Conservation (phyloP, 64 coral and sea anemone genomes). For the Porites lutea region DNA sequence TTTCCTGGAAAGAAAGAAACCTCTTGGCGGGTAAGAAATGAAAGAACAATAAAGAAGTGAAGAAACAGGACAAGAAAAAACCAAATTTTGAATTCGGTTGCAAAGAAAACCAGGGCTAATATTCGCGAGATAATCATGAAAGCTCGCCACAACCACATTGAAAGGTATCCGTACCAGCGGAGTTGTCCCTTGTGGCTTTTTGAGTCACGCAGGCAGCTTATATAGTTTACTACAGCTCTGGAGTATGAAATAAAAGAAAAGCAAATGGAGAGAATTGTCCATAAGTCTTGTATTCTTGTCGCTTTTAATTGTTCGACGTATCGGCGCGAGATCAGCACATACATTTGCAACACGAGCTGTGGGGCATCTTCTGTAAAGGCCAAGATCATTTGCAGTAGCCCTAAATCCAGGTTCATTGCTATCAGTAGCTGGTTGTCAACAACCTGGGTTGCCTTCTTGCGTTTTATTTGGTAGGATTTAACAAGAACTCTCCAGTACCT, state of each 20-base stretch:
- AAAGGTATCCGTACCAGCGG: conserved; percentile 89
- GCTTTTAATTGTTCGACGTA: conserved; percentile 38
- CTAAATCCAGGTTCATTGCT: conserved; percentile 75
- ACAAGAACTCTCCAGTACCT: conserved; percentile 88
- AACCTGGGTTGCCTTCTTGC: conserved; percentile 47
- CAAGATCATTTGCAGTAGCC: conserved; percentile 87
- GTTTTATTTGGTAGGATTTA: conserved; percentile 77
- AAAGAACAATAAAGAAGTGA: conserved; percentile 62
- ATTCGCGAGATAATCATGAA: conserved; percentile 91
- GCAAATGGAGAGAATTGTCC: conserved; percentile 81
- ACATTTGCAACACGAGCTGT: conserved; percentile 84
- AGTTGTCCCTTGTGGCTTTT: conserved; percentile 83
- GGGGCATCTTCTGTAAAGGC: conserved; percentile 91
- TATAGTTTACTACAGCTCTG: conserved; percentile 87
- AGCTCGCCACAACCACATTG: conserved; percentile 86
- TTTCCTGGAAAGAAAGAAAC: conserved; percentile 80
- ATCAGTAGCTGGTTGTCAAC: conserved; percentile 73
- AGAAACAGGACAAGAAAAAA: conserved; percentile 76
- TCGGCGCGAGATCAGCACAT: conserved; percentile 63
- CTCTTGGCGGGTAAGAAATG: conserved; percentile 52
- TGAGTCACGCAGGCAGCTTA: conserved; percentile 77
- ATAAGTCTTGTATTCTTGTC: conserved; percentile 66
- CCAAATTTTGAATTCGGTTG: conserved; percentile 77
- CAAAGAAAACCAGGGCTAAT: conserved; percentile 82
- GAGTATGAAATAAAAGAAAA: conserved; percentile 95